These are phyloP conservation scores for Syngnathus acus DNA, from an alignment of 2,797 vertebrate genomes.

Conservation along the genomic window DNA sequence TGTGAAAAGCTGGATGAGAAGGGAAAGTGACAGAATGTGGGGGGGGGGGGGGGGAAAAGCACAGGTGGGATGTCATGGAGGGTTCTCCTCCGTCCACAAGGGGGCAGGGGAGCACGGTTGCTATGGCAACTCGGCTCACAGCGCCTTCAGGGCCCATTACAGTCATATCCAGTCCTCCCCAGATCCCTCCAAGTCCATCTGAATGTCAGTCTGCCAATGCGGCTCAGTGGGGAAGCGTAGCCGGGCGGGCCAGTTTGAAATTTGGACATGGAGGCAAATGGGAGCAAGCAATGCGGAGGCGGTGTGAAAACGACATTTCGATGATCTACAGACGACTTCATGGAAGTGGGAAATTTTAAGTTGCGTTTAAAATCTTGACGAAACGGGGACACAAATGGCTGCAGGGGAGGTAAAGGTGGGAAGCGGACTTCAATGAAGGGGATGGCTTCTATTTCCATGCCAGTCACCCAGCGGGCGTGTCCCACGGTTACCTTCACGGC, in stretches of 20 bases:
- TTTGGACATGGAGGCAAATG: not conserved
- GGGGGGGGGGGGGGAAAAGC: not conserved
- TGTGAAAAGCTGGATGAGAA: slow-evolving; percentile 15
- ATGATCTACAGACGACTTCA: slow-evolving; percentile 23
- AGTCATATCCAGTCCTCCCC: slow-evolving; percentile 5
- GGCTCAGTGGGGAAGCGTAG: slow-evolving; percentile 25
- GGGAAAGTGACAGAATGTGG: slow-evolving; percentile 14
- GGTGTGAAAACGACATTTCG: slow-evolving; percentile 1
- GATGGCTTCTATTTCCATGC: slow-evolving; percentile 15
- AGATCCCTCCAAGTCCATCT: slow-evolving; percentile 21
- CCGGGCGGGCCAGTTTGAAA: not conserved
- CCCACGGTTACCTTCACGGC: slow-evolving; percentile 77
- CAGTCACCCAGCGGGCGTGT: slow-evolving; percentile 16
- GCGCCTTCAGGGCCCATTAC: slow-evolving; percentile 12
- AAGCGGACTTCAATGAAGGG: not conserved
- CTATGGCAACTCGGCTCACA: slow-evolving; percentile 47
- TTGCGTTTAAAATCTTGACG: slow-evolving; percentile 21
- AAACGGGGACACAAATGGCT: slow-evolving; percentile 1
- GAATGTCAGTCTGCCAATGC: slow-evolving; percentile 22
- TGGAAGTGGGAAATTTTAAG: slow-evolving; percentile 23
- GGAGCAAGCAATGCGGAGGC: slow-evolving; percentile 13
- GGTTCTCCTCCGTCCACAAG: slow-evolving; percentile 47
- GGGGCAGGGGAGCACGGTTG: slow-evolving; percentile 48
- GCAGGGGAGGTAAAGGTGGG: not conserved
- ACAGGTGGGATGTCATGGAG: slow-evolving; percentile 13